These are phyloP conservation scores for Caenorhabditis macrosperma DNA, from an alignment of 2,888 invertebrate genomes.

Conservation along the genomic window DNA sequence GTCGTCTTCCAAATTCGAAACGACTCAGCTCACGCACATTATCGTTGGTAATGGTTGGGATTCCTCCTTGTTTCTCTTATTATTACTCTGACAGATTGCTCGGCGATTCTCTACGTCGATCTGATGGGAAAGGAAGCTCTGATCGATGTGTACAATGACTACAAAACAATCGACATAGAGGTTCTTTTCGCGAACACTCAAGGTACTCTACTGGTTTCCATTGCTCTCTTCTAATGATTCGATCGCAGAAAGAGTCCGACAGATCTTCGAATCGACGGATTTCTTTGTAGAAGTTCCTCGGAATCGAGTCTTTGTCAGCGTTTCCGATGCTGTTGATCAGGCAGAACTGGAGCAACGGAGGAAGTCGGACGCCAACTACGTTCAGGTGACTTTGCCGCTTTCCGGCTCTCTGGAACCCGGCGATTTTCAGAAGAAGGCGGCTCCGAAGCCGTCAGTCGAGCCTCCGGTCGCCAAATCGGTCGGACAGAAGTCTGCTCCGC, in stretches of 20 bases:
- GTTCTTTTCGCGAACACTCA: slow-evolving; percentile 73
- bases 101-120: slow-evolving; percentile 77
- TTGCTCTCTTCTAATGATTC: neutral
- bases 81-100: too few relatives aligned
- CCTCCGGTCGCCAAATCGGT: slow-evolving; percentile 58
- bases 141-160: slow-evolving; percentile 66
- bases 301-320: slow-evolving; percentile 67
- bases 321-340: slow-evolving; percentile 72
- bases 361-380: slow-evolving; percentile 19
- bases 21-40: slow-evolving; percentile 69
- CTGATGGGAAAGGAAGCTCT: slow-evolving; percentile 76
- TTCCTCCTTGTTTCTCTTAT: too few relatives aligned
- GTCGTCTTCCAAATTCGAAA: slow-evolving; percentile 27
- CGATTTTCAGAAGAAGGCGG: slow-evolving; percentile 2
- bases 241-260: slow-evolving; percentile 71
- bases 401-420: neutral
- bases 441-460: slow-evolving; percentile 18
- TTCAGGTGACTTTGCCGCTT: neutral
- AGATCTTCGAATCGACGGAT: slow-evolving; percentile 69
- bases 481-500: slow-evolving; percentile 51
- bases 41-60: slow-evolving; percentile 70
- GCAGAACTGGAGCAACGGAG: slow-evolving; percentile 60
- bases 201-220: too few relatives aligned
- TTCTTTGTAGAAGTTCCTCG: slow-evolving; percentile 73
- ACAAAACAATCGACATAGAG: slow-evolving; percentile 65